Conservation (phyloP, 2,113 vertebrate genomes). For the Phodopus roborovskii region DNA sequence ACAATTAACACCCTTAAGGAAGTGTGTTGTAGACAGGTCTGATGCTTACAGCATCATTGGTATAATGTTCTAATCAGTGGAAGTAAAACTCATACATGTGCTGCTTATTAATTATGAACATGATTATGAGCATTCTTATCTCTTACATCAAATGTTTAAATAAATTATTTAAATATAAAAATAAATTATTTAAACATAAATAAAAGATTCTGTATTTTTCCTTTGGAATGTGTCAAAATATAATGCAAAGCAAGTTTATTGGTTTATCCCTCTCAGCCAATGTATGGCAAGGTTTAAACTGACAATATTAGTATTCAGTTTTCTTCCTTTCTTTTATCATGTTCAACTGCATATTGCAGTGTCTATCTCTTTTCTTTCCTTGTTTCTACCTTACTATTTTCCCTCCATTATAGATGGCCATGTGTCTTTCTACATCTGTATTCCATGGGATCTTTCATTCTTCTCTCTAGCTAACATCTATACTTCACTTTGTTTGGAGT, state of each 20-base stretch:
- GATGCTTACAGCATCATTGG: background rate
- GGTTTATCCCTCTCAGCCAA: background rate
- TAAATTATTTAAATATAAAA: background rate
- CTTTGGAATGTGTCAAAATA: background rate
- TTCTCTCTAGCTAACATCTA: background rate
- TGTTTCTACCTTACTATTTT: background rate
- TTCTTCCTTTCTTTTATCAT: background rate
- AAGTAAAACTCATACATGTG: background rate
- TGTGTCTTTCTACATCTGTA: background rate
- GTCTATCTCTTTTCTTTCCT: background rate
- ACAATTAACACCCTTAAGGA: background rate
- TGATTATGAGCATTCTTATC: background rate
- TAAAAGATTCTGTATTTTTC: background rate
- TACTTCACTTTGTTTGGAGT: background rate
- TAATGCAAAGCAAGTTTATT: background rate
- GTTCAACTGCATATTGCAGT: background rate
- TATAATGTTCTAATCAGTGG: background rate
- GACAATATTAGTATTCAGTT: accelerated
- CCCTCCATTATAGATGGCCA: background rate
- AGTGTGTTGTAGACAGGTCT: background rate
- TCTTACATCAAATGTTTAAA: background rate
- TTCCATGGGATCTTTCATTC: background rate
- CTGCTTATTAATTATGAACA: background rate
- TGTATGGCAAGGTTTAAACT: background rate
- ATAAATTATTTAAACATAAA: background rate